These are phyloP conservation scores for Pionites leucogaster DNA, from an alignment of 2,113 vertebrate species.

Conservation along the genomic window DNA sequence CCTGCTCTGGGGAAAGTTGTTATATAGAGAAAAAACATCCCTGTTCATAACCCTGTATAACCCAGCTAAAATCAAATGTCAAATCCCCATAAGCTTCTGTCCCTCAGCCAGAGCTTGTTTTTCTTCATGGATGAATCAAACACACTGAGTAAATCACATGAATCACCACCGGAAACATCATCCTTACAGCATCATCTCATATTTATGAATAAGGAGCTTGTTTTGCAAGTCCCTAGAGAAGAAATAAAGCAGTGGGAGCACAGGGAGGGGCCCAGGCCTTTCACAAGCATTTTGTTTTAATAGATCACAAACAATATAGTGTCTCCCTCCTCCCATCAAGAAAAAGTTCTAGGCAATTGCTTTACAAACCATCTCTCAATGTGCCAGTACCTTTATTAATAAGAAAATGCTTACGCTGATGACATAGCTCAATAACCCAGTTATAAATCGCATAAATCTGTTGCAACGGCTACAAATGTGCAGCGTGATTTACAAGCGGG, in stretches of 20 bases:
- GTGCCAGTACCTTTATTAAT: background rate
- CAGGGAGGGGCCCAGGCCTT: constrained; percentile 11
- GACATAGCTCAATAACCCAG: constrained; percentile 42
- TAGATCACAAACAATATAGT: background rate
- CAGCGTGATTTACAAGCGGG: background rate
- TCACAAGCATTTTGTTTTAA: background rate
- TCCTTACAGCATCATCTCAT: constrained; percentile 47
- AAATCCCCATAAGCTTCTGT: constrained; percentile 13
- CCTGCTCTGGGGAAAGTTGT: background rate
- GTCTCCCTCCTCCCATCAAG: background rate
- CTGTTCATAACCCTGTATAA: background rate
- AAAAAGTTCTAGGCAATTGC: background rate
- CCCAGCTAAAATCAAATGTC: constrained; percentile 33
- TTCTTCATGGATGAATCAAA: constrained; percentile 35
- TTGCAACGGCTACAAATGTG: constrained; percentile 20
- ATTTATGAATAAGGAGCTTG: constrained; percentile 59
- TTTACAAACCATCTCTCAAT: constrained; percentile 12
- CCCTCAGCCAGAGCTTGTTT: constrained; percentile 48
- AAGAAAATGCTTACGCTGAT: background rate
- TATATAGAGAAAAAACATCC: background rate
- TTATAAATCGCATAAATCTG: constrained; percentile 11
- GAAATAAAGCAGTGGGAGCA: background rate
- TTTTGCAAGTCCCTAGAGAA: constrained; percentile 29
- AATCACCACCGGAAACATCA: constrained; percentile 62
- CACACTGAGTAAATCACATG: constrained; percentile 50